Percentiles rank a stretch among this genome's conserved stretches.
phyloP scores from a whole-genome alignment of 2,797 vertebrate genomes.

The Protosalanx chinensis region DNA sequence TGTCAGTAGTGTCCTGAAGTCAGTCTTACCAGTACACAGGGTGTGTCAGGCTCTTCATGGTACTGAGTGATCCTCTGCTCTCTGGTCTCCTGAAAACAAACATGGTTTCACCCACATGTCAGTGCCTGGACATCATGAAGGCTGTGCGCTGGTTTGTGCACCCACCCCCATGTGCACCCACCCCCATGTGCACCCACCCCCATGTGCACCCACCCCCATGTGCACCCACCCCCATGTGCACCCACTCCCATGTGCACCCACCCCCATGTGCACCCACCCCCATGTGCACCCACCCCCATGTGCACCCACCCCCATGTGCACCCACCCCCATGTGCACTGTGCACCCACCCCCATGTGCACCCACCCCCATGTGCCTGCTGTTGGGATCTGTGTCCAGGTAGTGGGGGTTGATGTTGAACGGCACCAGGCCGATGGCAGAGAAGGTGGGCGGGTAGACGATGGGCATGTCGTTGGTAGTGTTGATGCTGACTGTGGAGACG shows the following conservation, averaged over 20 bases:
- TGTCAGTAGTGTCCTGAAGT: no score
- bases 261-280: slow-evolving; percentile 84
- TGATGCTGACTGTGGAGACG: slow-evolving; percentile 82
- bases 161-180: slow-evolving; percentile 56
- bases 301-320: no score
- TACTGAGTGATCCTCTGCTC: slow-evolving; percentile 83
- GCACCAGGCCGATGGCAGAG: slow-evolving; percentile 78
- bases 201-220: no score
- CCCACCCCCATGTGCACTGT: no score
- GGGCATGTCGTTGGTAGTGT: slow-evolving; percentile 89
- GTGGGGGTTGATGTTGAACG: slow-evolving; percentile 91
- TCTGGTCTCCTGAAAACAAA: slow-evolving; percentile 75
- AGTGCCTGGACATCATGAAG: not conserved
- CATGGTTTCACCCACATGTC: not conserved
- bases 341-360: slow-evolving; percentile 23
- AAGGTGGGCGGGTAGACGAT: slow-evolving; percentile 83
- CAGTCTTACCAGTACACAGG: slow-evolving; percentile 54
- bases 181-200: no score
- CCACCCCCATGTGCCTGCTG: slow-evolving; percentile 87
- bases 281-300: no score
- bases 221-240: no score
- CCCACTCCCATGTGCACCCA: slow-evolving; percentile 51
- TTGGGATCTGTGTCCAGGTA: slow-evolving; percentile 76
- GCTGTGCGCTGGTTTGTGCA: slow-evolving; percentile 6
- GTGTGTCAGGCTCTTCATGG: slow-evolving; percentile 79